Conservation (phyloP, 1,140 invertebrate species). For the Mercenaria mercenaria region DNA sequence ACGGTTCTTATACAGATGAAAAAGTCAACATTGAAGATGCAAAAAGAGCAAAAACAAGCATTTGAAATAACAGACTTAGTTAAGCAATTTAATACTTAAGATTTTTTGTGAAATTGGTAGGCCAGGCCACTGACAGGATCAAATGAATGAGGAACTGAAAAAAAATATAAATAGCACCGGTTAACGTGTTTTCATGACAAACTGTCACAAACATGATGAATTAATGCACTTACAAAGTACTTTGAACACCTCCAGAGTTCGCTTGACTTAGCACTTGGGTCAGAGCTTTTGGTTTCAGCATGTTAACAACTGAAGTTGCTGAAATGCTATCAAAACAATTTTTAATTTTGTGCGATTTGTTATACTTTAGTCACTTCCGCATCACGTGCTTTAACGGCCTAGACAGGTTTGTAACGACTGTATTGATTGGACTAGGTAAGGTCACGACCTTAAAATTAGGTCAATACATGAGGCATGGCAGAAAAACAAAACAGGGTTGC, state of each 20-base stretch:
- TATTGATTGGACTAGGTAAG: slow-evolving; percentile 70
- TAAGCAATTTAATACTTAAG: no score
- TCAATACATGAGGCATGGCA: slow-evolving; percentile 71
- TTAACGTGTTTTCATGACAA: not conserved
- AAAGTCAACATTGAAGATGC: no score
- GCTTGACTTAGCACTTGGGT: slow-evolving; percentile 97
- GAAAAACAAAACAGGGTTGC: slow-evolving; percentile 74
- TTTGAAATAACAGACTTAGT: no score
- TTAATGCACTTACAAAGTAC: slow-evolving; percentile 91
- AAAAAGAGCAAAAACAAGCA: no score
- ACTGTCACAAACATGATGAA: not conserved
- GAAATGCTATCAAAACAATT: not conserved
- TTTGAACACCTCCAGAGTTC: slow-evolving; percentile 97
- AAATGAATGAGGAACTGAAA: not conserved
- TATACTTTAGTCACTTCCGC: slow-evolving; percentile 63
- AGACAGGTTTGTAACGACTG: slow-evolving; percentile 6
- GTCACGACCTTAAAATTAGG: slow-evolving; percentile 61
- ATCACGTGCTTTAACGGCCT: slow-evolving; percentile 57
- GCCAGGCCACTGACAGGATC: no score
- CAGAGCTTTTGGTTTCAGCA: slow-evolving; percentile 97
- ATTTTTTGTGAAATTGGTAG: no score
- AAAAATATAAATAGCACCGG: slow-evolving; percentile 4
- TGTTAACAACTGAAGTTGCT: slow-evolving; percentile 82
- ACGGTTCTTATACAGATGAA: no score
- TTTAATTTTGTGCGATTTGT: not conserved